A percentile compares a stretch with the other conserved stretches of the same genome.
These are phyloP conservation scores for Antheraea yamamai DNA, from an alignment of 2,888 invertebrate species.

Conservation along the genomic window DNA sequence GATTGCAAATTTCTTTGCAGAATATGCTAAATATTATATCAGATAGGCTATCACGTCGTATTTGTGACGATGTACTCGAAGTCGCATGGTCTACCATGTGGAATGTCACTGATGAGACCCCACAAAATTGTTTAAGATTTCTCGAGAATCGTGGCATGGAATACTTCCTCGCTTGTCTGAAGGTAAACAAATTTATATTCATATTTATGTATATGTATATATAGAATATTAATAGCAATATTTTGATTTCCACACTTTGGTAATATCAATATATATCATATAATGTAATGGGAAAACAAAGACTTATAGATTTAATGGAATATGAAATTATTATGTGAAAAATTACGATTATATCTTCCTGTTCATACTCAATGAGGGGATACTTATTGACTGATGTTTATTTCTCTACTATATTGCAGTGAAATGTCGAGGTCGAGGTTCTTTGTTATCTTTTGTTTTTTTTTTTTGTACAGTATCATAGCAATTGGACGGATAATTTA, in stretches of 20 bases:
- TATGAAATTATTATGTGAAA: background rate
- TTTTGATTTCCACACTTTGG: background rate
- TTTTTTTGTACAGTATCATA: background rate
- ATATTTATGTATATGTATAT: background rate
- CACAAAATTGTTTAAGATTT: constrained; percentile 95
- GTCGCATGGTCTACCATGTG: constrained; percentile 99
- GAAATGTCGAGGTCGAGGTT: background rate
- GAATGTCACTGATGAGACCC: constrained; percentile 98
- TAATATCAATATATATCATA: too few relatives aligned
- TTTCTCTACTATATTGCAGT: background rate
- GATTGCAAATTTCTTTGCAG: constrained; percentile 47
- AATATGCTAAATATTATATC: constrained; percentile 93
- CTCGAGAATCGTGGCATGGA: constrained; percentile 94
- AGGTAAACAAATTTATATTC: constrained; percentile 75
- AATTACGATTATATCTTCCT: background rate
- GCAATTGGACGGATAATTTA: background rate
- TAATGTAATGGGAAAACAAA: background rate
- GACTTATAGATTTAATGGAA: background rate
- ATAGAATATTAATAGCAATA: background rate
- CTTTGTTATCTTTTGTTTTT: background rate
- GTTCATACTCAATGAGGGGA: background rate
- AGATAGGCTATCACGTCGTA: constrained; percentile 87
- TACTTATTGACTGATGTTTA: background rate
- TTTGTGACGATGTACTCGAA: constrained; percentile 97
- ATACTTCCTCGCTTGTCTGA: constrained; percentile 93